These are phyloP conservation scores for Mylabris sibirica DNA, from an alignment of 2,888 invertebrate genomes.

Conservation along the genomic window DNA sequence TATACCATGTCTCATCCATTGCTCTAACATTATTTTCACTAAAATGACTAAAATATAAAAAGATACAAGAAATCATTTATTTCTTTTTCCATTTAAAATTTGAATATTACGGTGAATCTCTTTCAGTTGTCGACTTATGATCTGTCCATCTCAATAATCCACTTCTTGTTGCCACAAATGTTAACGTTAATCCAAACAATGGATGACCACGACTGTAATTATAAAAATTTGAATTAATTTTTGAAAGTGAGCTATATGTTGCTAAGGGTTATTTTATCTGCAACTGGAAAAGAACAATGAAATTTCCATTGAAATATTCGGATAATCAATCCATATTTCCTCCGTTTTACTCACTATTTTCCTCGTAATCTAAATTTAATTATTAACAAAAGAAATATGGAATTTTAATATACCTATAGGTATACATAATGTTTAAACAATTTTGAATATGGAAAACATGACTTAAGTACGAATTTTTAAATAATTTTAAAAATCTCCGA, in stretches of 20 bases:
- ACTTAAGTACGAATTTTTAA: not conserved
- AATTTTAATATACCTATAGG: too few species aligned
- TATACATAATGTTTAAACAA: not conserved
- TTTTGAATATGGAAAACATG: too few species aligned
- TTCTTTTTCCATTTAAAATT: slow-evolving; percentile 52
- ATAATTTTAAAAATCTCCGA: not conserved
- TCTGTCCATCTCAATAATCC: slow-evolving; percentile 90
- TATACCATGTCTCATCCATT: slow-evolving; percentile 90
- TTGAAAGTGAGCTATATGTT: slow-evolving; percentile 13
- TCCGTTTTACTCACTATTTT: not conserved
- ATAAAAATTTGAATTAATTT: slow-evolving; percentile 35
- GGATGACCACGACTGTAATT: slow-evolving; percentile 86
- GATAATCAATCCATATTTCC: not conserved
- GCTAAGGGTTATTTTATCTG: not conserved
- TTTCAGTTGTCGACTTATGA: slow-evolving; percentile 59
- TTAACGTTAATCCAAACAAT: slow-evolving; percentile 83
- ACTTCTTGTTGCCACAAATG: slow-evolving; percentile 90
- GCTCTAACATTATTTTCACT: slow-evolving; percentile 81
- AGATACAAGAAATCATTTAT: not conserved
- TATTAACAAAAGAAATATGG: not conserved
- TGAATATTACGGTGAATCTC: slow-evolving; percentile 70
- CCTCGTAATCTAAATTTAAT: not conserved
- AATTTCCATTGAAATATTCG: not conserved
- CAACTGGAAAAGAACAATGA: not conserved
- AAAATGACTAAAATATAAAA: slow-evolving; percentile 70